Evolutionary conservation across 2,113 vertebrate species (phyloP).

Genomic region (Colossoma macropomum): DNA sequence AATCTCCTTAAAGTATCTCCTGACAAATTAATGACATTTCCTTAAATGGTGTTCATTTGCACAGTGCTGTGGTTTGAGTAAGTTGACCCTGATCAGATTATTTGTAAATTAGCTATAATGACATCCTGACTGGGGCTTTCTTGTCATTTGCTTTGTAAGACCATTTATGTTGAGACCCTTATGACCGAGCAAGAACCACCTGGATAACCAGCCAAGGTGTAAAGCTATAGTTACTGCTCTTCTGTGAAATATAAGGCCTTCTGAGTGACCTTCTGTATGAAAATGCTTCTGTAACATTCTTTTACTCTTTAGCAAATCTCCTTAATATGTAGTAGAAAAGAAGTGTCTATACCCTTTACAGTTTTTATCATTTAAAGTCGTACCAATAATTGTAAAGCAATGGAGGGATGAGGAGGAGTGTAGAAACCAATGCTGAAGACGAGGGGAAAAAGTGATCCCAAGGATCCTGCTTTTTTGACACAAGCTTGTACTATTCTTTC

Average conservation of each 20-base stretch:
- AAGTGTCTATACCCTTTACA: neutral
- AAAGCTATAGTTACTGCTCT: neutral
- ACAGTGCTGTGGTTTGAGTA: no score
- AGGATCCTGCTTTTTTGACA: conserved; percentile 50
- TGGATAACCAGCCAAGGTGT: neutral
- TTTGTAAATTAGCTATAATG: neutral
- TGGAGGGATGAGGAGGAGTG: conserved; percentile 1
- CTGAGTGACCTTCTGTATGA: conserved; percentile 1
- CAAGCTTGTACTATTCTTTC: conserved; percentile 33
- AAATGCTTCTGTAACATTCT: neutral
- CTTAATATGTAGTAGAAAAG: conserved; percentile 1
- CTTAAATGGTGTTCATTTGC: no score
- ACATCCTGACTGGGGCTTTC: neutral
- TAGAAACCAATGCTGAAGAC: neutral
- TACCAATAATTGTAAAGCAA: conserved; percentile 42
- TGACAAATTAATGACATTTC: no score
- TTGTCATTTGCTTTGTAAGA: neutral
- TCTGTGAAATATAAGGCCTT: conserved; percentile 16
- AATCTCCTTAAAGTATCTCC: no score
- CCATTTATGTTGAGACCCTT: neutral
- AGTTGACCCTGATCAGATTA: no score
- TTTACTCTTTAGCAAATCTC: neutral
- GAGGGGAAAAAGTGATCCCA: conserved; percentile 39
- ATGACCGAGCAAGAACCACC: neutral
- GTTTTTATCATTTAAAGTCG: neutral